Evolutionary conservation across 2,888 invertebrate genomes (phyloP).

Genomic region (Hypomecis punctinalis): DNA sequence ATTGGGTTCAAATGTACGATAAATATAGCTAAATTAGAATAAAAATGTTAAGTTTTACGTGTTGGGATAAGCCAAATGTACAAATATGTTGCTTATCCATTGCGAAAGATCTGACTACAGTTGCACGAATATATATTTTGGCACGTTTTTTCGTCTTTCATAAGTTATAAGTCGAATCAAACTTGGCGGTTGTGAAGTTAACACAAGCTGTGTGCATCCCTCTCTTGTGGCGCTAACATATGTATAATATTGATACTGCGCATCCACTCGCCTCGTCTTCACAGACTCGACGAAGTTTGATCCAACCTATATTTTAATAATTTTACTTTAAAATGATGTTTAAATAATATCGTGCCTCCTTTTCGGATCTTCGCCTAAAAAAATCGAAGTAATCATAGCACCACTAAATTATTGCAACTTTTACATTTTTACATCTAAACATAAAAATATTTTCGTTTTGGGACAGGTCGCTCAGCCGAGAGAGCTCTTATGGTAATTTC

Average conservation of each 20-base stretch:
- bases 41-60: not conserved
- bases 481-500: slow-evolving; percentile 43
- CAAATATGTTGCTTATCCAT: not conserved
- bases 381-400: slow-evolving; percentile 26
- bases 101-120: slow-evolving; percentile 1
- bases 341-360: slow-evolving; percentile 2
- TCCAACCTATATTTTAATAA: no score
- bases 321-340: not conserved
- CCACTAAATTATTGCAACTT: slow-evolving; percentile 31
- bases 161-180: not conserved
- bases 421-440: slow-evolving; percentile 24
- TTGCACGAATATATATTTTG: slow-evolving; percentile 13
- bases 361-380: not conserved
- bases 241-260: no score
- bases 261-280: no score
- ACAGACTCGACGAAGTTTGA: no score
- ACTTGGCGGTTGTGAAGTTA: no score
- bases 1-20: slow-evolving; percentile 58
- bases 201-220: no score
- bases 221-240: no score
- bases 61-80: slow-evolving; percentile 1
- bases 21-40: slow-evolving; percentile 20
- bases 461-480: slow-evolving; percentile 29
- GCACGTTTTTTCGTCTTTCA: not conserved
- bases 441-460: slow-evolving; percentile 36